Evolutionary conservation across 1,140 invertebrate species (phyloP), one percentile per base, ranked within the genome.

Genomic region (Drosophila mojavensis): DNA sequence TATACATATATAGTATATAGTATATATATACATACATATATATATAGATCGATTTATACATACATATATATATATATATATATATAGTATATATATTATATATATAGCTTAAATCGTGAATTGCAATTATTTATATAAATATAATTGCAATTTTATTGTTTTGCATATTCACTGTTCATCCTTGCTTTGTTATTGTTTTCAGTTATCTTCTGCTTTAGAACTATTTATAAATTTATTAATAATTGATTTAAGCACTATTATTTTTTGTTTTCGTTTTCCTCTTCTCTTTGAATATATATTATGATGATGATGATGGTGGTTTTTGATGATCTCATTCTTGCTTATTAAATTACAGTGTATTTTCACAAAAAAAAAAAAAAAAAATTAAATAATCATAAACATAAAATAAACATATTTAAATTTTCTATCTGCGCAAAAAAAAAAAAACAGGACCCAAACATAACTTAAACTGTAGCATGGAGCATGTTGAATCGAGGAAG

Each of bases 81-180:
- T n/a, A n/a, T n/a, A n/a, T n/a, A n/a, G n/a, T n/a, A n/a, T n/a
- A n/a, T n/a, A 41, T 63, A 51, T 58, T 59, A 51, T 53, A 45
- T 43, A 41, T 75, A 47, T 55, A 64, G 33, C 26, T 68, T 62
- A 61, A 53, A 73, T 66, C 55, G 56, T 74, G 65, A 56, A 70
- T 74, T 78, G 77, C 70, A 81, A 81, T 81, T 62, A 74, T 78
- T 71, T 82, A 63, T 76, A 50, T 59, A 63, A 67, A 75, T 83
- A 56, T 79, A 82, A 75, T 74, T 82, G 68, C 77, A 82, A 75
- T 79, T 78, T 83, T 79, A 82, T 83, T 82, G 78, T 81, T 81
- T 82, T 81, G 73, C 74, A 77, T 81, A 73, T 81, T 81, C 74
- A 81, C 78, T 81, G 78, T 77, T 73, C 60, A 63, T 77, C 65